Conservation (phyloP, 2,888 invertebrate genomes). For the Hemistola chrysoprasaria region DNA sequence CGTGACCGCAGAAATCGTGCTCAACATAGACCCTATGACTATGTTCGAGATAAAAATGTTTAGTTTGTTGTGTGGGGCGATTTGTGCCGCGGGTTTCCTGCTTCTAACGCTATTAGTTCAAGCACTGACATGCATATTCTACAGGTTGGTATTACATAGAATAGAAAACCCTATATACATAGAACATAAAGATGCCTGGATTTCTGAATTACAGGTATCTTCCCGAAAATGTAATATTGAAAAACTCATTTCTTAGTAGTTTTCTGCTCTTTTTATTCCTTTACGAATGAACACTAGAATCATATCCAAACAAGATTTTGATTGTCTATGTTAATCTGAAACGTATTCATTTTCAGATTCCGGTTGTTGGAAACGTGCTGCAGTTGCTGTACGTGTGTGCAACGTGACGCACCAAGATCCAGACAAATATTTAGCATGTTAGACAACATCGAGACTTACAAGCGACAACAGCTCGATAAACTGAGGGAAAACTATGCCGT, state of each 20-base stretch:
- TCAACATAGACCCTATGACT: slow-evolving; percentile 93
- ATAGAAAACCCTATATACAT: too few relatives aligned
- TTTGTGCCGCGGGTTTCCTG: slow-evolving; percentile 90
- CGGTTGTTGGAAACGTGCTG: slow-evolving; percentile 88
- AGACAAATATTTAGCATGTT: slow-evolving; percentile 93
- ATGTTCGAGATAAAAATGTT: slow-evolving; percentile 92
- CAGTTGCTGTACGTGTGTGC: slow-evolving; percentile 88
- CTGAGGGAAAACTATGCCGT: slow-evolving; percentile 95
- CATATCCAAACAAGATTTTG: too few relatives aligned
- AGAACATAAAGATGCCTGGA: too few relatives aligned
- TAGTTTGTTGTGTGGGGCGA: slow-evolving; percentile 91
- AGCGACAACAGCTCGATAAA: slow-evolving; percentile 93
- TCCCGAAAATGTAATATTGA: too few relatives aligned
- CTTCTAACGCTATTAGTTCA: slow-evolving; percentile 90
- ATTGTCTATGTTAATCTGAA: slow-evolving; percentile 6
- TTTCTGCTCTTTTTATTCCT: too few relatives aligned
- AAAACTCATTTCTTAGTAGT: too few relatives aligned
- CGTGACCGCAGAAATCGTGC: slow-evolving; percentile 86
- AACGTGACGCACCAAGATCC: slow-evolving; percentile 88
- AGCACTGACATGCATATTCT: slow-evolving; percentile 85
- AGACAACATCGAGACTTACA: slow-evolving; percentile 95
- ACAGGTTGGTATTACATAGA: slow-evolving; percentile 85
- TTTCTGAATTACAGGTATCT: too few relatives aligned
- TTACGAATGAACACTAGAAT: too few relatives aligned
- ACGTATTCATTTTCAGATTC: slow-evolving; percentile 79